These are phyloP conservation scores for Apostichopus japonicus DNA, from an alignment of 35 echinoderm and acorn worm genomes.

Conservation along the genomic window DNA sequence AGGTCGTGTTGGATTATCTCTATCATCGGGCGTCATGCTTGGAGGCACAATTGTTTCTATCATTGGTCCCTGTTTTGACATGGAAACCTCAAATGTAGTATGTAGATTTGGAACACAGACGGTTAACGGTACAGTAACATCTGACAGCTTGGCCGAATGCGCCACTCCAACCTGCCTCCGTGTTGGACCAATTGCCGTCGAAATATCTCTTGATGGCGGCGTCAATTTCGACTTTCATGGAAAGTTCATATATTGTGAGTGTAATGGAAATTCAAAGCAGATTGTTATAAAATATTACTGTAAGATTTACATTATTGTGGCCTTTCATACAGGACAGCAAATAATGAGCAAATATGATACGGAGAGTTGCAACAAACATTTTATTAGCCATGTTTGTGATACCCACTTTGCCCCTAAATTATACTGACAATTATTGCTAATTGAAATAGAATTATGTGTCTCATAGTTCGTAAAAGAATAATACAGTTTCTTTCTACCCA, in stretches of 20 bases:
- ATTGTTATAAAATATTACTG: too few species aligned
- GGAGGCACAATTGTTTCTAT: background rate
- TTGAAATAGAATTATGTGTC: too few species aligned
- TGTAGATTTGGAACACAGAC: background rate
- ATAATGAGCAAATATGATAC: too few species aligned
- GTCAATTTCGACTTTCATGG: background rate
- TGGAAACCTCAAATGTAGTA: background rate
- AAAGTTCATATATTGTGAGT: background rate
- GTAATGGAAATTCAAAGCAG: too few species aligned
- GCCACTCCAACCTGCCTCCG: background rate
- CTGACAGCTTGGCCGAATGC: background rate
- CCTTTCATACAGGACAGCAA: too few species aligned
- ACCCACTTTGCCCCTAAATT: too few species aligned
- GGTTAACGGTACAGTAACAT: background rate
- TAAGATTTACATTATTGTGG: too few species aligned
- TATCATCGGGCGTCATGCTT: background rate
- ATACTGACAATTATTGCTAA: too few species aligned
- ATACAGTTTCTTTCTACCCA: too few species aligned
- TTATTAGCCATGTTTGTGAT: too few species aligned
- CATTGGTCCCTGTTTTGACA: background rate
- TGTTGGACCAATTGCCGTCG: background rate
- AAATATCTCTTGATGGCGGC: conserved; percentile 5
- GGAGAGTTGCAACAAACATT: too few species aligned
- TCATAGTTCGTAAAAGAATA: too few species aligned
- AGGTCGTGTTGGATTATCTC: background rate